Conservation (phyloP, 2,888 invertebrate genomes). For the Dione juno region DNA sequence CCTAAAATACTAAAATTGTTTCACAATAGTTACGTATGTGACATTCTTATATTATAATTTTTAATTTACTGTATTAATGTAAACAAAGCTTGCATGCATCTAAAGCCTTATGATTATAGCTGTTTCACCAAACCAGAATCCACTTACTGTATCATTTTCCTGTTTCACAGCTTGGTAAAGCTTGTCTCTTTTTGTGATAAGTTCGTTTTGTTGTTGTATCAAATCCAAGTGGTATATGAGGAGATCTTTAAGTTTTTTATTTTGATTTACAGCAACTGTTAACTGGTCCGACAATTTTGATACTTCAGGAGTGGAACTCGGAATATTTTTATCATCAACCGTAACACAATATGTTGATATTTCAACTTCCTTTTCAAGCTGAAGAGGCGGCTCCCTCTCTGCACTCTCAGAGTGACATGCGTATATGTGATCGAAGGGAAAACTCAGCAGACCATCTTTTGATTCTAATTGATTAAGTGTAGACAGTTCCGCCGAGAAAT, state of each 20-base stretch:
- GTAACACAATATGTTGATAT: constrained; percentile 65
- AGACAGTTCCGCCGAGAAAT: constrained; percentile 72
- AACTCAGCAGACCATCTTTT: constrained; percentile 83
- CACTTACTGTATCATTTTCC: constrained; percentile 90
- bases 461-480: constrained; percentile 72
- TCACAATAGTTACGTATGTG: not conserved
- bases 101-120: constrained; percentile 9
- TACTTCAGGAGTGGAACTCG: constrained; percentile 53
- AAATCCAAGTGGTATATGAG: constrained; percentile 92
- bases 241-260: constrained; percentile 89
- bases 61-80: not conserved
- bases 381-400: constrained; percentile 61
- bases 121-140: not conserved
- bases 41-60: not conserved
- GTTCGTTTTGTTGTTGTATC: constrained; percentile 95
- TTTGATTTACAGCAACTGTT: constrained; percentile 78
- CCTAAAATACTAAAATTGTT: too few species aligned
- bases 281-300: constrained; percentile 63
- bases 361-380: constrained; percentile 71
- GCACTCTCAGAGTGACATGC: constrained; percentile 83
- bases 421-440: constrained; percentile 89
- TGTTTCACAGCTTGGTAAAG: constrained; percentile 87
- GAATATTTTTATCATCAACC: constrained; percentile 58
- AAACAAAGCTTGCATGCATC: constrained; percentile 36
- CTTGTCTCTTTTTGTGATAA: constrained; percentile 91